A percentile compares a stretch with the other conserved stretches of the same genome.
These are phyloP conservation scores for Megalonaias nervosa DNA, from an alignment of 1,140 invertebrate species.

Conservation along the genomic window DNA sequence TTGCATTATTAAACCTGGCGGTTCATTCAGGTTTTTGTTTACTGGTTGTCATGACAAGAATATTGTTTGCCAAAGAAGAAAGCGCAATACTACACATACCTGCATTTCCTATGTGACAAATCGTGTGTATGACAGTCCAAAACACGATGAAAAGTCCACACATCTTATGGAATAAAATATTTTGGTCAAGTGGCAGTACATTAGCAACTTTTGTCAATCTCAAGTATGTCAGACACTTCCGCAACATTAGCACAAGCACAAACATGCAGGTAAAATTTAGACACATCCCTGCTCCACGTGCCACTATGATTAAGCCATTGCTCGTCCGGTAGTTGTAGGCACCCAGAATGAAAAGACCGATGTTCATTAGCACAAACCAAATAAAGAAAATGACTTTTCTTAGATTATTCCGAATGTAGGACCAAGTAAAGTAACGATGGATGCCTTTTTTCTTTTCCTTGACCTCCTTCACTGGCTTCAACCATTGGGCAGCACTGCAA, in stretches of 20 bases:
- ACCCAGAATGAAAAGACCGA: constrained; percentile 68
- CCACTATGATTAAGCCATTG: constrained; percentile 76
- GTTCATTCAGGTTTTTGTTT: too few species aligned
- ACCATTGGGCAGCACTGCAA: constrained; percentile 60
- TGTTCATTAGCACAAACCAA: constrained; percentile 73
- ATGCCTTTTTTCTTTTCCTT: constrained; percentile 19
- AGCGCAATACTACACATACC: constrained; percentile 74
- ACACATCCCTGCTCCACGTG: constrained; percentile 91
- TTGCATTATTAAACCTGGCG: too few species aligned
- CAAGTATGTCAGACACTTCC: constrained; percentile 89
- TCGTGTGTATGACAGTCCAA: constrained; percentile 84
- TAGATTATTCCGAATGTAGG: constrained; percentile 91
- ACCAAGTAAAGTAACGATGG: constrained; percentile 37
- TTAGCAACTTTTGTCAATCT: constrained; percentile 82
- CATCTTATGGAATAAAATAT: constrained; percentile 94
- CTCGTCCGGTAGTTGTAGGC: constrained; percentile 80
- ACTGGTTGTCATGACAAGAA: too few species aligned
- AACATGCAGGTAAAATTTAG: constrained; percentile 94
- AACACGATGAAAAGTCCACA: constrained; percentile 86
- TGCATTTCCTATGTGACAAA: constrained; percentile 90
- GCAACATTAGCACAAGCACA: constrained; percentile 89
- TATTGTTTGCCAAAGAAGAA: too few species aligned
- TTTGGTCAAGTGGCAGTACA: constrained; percentile 90
- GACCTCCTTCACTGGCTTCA: constrained; percentile 46
- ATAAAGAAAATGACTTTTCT: constrained; percentile 84